Percentiles rank a stretch among this genome's conserved stretches.
Evolutionary conservation across 1,140 invertebrate species (phyloP).

Genomic region (Diachasma alloeum): DNA sequence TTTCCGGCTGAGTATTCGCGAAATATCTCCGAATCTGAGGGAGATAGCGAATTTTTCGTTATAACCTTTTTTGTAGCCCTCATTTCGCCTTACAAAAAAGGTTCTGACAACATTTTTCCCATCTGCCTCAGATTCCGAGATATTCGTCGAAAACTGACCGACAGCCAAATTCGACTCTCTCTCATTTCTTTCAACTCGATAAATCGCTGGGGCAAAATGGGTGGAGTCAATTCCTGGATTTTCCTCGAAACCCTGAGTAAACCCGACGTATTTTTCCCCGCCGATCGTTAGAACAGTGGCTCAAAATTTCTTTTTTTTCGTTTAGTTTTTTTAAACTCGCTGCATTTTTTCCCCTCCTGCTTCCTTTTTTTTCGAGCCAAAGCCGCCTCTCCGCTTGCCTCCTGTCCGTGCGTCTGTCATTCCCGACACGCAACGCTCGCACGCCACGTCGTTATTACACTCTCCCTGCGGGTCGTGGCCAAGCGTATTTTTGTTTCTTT

Average conservation of each 20-base stretch:
- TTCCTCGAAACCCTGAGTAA: background rate
- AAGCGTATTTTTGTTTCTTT: conserved; percentile 15
- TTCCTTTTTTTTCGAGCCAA: conserved; percentile 40
- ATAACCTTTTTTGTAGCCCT: too few species aligned
- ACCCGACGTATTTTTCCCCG: background rate
- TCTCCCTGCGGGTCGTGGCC: conserved; percentile 25
- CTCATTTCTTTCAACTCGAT: too few species aligned
- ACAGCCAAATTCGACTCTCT: too few species aligned
- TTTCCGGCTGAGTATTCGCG: too few species aligned
- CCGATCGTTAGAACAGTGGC: background rate
- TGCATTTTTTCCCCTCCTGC: conserved; percentile 14
- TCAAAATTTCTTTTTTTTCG: background rate
- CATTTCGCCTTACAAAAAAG: too few species aligned
- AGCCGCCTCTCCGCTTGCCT: conserved; percentile 49
- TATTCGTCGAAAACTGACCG: too few species aligned
- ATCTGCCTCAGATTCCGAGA: too few species aligned
- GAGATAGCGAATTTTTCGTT: too few species aligned
- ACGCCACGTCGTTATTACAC: conserved; percentile 53
- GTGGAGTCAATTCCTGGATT: too few species aligned
- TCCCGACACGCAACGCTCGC: conserved; percentile 56
- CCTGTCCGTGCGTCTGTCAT: conserved; percentile 59
- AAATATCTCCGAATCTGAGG: too few species aligned
- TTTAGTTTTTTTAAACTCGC: background rate
- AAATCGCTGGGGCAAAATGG: too few species aligned
- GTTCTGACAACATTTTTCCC: too few species aligned